Evolutionary conservation across 2,888 invertebrate species (phyloP), one percentile per base, ranked within the genome.

Genomic region (Cantharis rustica): DNA sequence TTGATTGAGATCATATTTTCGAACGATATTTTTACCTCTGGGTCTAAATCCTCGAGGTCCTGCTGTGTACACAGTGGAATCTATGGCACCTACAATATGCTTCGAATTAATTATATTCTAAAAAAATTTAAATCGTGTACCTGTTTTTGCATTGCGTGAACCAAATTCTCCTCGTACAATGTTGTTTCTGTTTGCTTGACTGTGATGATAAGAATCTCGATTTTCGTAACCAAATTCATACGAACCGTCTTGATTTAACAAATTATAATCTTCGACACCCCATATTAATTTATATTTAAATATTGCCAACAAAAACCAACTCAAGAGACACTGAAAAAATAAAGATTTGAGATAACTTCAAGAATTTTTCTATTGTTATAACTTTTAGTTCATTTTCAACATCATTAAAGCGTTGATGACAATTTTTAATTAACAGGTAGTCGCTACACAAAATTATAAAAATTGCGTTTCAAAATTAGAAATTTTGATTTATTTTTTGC

Each of bases 1-100:
- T 87, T 95, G 94, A 78, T 93, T 92, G 27, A 94, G 87, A 83
- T 94, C 93, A 88, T 93, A 92, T 86, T 93, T 93, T 75, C 95
- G 89, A 82, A 92, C 93, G 15, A 94, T 90, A 83, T 93, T 93
- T 16, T 94, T 93, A n/a, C 95, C 95, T 84, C 93, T 91, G 1
- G 93, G 93, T n/a, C 94, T 91, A 86, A 92, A 95, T 89, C 95
- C 95, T 86, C 94, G 91, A 79, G 93, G 93, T 75, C 95, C 95
- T 63, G 95, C 94, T 10, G 95, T 93, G 85, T 95, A 95, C 64
- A 92, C 90, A 3, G 93, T 93, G 84, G 93, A 92, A 83, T 94
- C 93, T 71, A 93, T 89, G 69, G 90, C 90, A 72, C 94, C 88
- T 87, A 73, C 23, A 26, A 16, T 10, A 64, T 20, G 16, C 1